phyloP scores from a whole-genome alignment of 2,113 vertebrate species.

The Sceloporus tristichus region DNA sequence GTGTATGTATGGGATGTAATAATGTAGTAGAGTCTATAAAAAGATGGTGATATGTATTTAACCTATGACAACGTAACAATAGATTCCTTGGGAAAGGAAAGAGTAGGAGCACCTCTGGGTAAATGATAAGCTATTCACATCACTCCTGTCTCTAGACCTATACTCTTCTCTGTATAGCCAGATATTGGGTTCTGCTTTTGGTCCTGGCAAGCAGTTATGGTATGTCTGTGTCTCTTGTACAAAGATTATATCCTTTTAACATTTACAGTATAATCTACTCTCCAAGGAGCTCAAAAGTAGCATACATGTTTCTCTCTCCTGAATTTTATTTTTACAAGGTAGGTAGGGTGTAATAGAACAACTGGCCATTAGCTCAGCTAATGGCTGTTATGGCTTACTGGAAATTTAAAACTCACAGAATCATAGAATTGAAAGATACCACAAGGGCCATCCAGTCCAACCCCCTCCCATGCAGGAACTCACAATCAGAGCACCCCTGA shows the following conservation, averaged over 20 bases:
- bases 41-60: neutral
- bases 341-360: neutral
- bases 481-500: too few relatives aligned
- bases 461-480: too few relatives aligned
- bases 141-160: neutral
- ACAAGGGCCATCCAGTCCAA: too few relatives aligned
- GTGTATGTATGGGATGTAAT: constrained; percentile 9
- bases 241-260: neutral
- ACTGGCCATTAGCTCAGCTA: neutral
- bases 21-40: constrained; percentile 24
- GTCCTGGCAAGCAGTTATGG: neutral
- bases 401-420: neutral
- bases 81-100: neutral
- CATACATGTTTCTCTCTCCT: too few relatives aligned
- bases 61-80: neutral
- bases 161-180: neutral
- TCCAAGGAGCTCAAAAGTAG: neutral
- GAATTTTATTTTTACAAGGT: neutral
- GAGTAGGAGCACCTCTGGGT: neutral
- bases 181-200: neutral
- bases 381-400: neutral
- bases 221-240: neutral
- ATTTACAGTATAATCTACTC: neutral
- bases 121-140: neutral
- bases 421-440: too few relatives aligned